Percentiles rank a stretch among this genome's conserved stretches.
Evolutionary conservation across 2,888 invertebrate genomes (phyloP).

Genomic region (Galerucella calmariensis): DNA sequence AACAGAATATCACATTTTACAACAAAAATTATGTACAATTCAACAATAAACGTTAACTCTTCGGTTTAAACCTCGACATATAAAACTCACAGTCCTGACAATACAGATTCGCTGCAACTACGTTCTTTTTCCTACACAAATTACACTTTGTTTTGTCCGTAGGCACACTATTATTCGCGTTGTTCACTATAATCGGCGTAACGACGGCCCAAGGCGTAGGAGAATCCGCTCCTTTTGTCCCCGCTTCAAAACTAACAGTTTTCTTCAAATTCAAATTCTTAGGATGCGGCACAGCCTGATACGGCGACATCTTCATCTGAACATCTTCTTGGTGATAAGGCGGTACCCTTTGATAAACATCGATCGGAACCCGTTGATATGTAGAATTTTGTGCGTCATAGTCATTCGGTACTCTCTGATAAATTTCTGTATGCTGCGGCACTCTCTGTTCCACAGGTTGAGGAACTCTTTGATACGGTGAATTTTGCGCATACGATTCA

Average conservation of each 20-base stretch:
- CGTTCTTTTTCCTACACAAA: slow-evolving; percentile 87
- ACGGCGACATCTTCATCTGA: slow-evolving; percentile 65
- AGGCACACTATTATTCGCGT: slow-evolving; percentile 59
- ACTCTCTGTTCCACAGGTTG: slow-evolving; percentile 11
- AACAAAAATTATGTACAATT: slow-evolving; percentile 28
- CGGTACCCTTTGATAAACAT: slow-evolving; percentile 58
- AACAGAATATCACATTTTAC: slow-evolving; percentile 51
- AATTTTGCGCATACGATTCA: slow-evolving; percentile 45
- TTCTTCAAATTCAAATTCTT: slow-evolving; percentile 74
- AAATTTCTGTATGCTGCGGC: slow-evolving; percentile 2
- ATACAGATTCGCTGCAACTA: slow-evolving; percentile 81
- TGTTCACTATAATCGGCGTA: slow-evolving; percentile 63
- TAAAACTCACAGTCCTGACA: slow-evolving; percentile 94
- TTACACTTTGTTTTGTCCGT: slow-evolving; percentile 79
- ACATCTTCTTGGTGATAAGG: slow-evolving; percentile 51
- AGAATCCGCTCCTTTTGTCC: slow-evolving; percentile 70
- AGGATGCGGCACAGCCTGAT: slow-evolving; percentile 74
- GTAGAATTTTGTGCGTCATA: slow-evolving; percentile 46
- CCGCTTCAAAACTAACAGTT: slow-evolving; percentile 78
- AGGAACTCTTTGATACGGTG: slow-evolving; percentile 54
- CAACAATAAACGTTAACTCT: slow-evolving; percentile 29
- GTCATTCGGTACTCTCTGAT: slow-evolving; percentile 34
- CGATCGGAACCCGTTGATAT: slow-evolving; percentile 53
- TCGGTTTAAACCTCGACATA: slow-evolving; percentile 81
- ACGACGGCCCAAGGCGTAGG: slow-evolving; percentile 60